Percentiles rank a stretch among this genome's conserved stretches.
phyloP scores from a whole-genome alignment of 2,888 invertebrate genomes.

The Diaperis boleti region DNA sequence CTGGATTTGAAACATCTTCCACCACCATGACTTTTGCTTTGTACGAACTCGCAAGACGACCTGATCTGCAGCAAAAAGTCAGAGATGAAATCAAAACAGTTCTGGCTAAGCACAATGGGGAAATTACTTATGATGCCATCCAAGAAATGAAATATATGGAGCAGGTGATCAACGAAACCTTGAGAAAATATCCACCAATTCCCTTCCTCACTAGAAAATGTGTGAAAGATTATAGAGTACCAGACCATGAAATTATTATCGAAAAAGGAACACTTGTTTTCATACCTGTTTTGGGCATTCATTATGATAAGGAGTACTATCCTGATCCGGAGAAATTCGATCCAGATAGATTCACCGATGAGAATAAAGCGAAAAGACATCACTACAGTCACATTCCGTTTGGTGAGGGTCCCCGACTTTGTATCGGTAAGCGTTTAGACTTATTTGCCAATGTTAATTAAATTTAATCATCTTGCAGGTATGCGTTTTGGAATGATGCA shows the following conservation, averaged over 20 bases:
- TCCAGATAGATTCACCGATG: conserved; percentile 44
- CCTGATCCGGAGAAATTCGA: conserved; percentile 43
- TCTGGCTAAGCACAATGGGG: conserved; percentile 56
- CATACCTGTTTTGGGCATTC: conserved; percentile 48
- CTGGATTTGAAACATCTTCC: conserved; percentile 51
- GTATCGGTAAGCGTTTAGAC: too few species aligned
- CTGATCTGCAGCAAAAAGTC: conserved; percentile 63
- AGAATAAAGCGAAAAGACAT: conserved; percentile 23
- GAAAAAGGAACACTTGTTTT: conserved; percentile 58
- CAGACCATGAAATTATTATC: conserved; percentile 55
- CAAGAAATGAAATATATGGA: conserved; percentile 67
- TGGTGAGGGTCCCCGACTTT: conserved; percentile 21
- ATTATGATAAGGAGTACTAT: conserved; percentile 45
- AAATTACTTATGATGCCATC: conserved; percentile 63
- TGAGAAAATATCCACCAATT: conserved; percentile 60
- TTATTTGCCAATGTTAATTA: too few species aligned
- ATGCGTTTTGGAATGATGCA: too few species aligned
- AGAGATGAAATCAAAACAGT: conserved; percentile 61
- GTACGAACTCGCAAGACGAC: conserved; percentile 63
- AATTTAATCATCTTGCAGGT: too few species aligned
- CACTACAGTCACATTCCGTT: conserved; percentile 12
- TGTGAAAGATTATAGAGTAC: conserved; percentile 53
- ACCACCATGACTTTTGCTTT: conserved; percentile 60
- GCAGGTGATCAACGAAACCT: conserved; percentile 62
- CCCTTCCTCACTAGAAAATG: conserved; percentile 48